phyloP scores from a whole-genome alignment of 1,140 invertebrate genomes.

The Stenopsyche tienmushanensis region DNA sequence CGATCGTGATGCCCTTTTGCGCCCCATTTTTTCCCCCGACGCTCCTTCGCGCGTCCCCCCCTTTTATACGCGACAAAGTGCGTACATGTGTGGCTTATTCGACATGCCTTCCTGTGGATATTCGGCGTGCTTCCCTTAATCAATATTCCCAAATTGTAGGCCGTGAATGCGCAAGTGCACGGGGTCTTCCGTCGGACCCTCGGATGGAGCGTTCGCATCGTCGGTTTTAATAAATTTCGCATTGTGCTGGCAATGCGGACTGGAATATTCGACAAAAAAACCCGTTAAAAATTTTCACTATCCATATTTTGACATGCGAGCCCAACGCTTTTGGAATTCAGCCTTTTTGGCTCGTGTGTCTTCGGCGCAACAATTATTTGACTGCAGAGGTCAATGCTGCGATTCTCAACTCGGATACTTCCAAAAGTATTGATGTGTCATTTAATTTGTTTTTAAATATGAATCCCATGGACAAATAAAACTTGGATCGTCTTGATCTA shows the following conservation, averaged over 20 bases:
- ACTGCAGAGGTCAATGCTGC: no score
- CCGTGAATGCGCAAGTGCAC: conserved; percentile 26
- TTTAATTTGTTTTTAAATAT: no score
- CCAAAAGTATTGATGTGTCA: no score
- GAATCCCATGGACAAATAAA: no score
- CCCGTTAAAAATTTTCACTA: background rate
- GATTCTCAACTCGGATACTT: no score
- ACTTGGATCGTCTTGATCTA: no score
- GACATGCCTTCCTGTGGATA: background rate
- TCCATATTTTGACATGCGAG: background rate
- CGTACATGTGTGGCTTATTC: background rate
- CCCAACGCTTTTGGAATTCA: no score
- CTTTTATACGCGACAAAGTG: background rate
- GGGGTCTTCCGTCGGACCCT: background rate
- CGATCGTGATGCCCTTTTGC: background rate
- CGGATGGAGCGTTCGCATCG: background rate
- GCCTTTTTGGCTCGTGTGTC: conserved; percentile 1
- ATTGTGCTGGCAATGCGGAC: background rate
- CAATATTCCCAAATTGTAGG: conserved; percentile 25
- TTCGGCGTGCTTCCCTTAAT: background rate
- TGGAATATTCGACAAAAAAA: background rate
- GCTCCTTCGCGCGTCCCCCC: background rate
- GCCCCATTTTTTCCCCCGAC: background rate
- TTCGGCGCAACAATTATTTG: no score
- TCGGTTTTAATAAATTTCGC: background rate